Base-by-base conservation (phyloP, 2,797 vertebrate genomes). In the Molossus molossus region DNA sequence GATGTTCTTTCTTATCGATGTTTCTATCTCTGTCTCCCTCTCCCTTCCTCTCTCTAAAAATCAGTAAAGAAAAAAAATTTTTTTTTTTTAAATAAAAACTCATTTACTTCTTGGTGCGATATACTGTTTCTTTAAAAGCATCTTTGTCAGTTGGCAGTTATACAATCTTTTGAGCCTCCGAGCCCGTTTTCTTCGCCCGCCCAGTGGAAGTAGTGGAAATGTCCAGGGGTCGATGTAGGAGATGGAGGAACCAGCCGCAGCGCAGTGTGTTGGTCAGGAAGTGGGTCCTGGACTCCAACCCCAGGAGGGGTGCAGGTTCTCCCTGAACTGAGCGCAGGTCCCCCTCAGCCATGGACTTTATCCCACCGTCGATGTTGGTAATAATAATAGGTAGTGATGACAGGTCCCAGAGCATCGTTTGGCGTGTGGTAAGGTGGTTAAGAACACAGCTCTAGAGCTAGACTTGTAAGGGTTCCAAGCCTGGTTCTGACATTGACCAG, bases 301-400 rank as follows among this genome's bases (percentile, higher is more conserved):
- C 8, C 9, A 23, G 8, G 27, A 57, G 9, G 29, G 23, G 13
- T 48, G 12, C 6, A 25, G 21, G 5, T 70, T 70, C 40, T 45
- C 40, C 40, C 40, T 10, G 37, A 11, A 18, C 10, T 67, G 7
- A 29, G 83, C 37, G 50, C 11, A 2, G 20, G 40, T 33, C 5
- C 8, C 25, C 17, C 15, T 53, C 23, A 2, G 1, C 29, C 11
- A 0, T 3, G 20, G 67, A 25, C 23, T 45, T 8, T 0, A 9
- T 40, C 17, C 48, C 4, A 29, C 18, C 27, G 14, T 11, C 2
- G 1, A 9, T 8, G 37, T 40, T 9, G 57, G 13, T n/a, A 17
- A 18, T 23, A 0, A 64, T 48, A 1, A 5, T 0, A 70, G 69
- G 8, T 27, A 27, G 12, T 27, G 0, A 84, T 45, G 1, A 9